Percentiles rank a stretch among this genome's conserved stretches.
These are phyloP conservation scores for Notarius lentiginosus DNA, from an alignment of 2,113 vertebrate genomes.

Conservation along the genomic window DNA sequence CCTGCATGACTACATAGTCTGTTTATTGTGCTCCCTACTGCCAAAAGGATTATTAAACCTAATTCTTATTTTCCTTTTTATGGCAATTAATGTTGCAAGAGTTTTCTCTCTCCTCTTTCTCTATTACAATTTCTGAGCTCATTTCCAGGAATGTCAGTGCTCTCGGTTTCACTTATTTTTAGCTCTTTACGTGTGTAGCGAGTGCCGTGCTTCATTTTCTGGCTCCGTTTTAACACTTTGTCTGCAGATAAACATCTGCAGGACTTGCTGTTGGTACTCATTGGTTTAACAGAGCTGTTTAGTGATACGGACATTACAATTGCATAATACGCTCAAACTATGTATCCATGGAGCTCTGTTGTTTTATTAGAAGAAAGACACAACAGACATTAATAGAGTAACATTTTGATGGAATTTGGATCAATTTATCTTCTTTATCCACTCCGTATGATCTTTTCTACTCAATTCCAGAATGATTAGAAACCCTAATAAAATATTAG, in stretches of 20 bases:
- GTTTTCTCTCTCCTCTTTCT: slow-evolving; percentile 15
- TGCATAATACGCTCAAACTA: neutral
- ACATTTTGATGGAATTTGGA: neutral
- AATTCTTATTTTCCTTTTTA: slow-evolving; percentile 24
- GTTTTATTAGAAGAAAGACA: slow-evolving; percentile 6
- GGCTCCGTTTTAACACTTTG: slow-evolving; percentile 42
- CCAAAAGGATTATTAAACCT: slow-evolving; percentile 15
- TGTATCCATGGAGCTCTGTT: neutral
- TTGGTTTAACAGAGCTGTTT: neutral
- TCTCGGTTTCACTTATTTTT: slow-evolving; percentile 48
- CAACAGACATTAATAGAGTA: neutral
- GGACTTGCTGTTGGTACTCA: neutral
- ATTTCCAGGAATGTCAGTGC: slow-evolving; percentile 46
- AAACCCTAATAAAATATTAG: neutral
- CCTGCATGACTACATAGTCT: slow-evolving; percentile 23
- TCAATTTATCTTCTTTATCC: neutral
- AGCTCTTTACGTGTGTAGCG: slow-evolving; percentile 30
- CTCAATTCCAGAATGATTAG: neutral
- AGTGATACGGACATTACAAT: neutral
- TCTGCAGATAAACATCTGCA: slow-evolving; percentile 40
- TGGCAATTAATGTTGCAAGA: slow-evolving; percentile 30
- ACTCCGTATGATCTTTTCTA: neutral
- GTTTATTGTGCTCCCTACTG: slow-evolving; percentile 41
- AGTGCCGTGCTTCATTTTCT: slow-evolving; percentile 34
- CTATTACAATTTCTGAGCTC: slow-evolving; percentile 5